Evolutionary conservation across 2,888 invertebrate species (phyloP).

Genomic region (Ichneumoninae sp.): DNA sequence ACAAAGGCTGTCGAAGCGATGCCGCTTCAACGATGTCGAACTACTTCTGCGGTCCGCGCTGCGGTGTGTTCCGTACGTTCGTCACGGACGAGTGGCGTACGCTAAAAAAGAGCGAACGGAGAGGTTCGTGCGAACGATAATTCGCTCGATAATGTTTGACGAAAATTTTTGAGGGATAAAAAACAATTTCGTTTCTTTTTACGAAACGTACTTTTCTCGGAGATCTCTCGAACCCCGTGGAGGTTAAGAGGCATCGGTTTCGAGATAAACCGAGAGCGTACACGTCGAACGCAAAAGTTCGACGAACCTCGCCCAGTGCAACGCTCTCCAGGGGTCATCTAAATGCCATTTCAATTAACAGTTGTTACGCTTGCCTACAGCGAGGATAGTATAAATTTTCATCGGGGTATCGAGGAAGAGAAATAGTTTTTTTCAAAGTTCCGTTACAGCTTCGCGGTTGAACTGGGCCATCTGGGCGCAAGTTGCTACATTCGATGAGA

Average conservation of each 20-base stretch:
- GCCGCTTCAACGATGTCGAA: slow-evolving; percentile 33
- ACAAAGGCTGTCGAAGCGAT: slow-evolving; percentile 55
- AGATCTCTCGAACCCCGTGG: neutral
- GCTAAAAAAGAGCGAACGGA: neutral
- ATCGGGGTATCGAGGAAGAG: no score
- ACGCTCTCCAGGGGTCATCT: neutral
- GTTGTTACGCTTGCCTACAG: neutral
- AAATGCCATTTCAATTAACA: slow-evolving; percentile 18
- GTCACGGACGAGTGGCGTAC: neutral
- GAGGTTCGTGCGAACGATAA: neutral
- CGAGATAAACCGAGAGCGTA: neutral
- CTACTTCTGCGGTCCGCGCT: slow-evolving; percentile 6
- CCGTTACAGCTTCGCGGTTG: neutral
- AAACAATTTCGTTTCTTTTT: neutral
- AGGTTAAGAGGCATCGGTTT: slow-evolving; percentile 6
- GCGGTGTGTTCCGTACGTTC: neutral
- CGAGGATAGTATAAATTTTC: no score
- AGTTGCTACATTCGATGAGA: neutral
- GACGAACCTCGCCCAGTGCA: slow-evolving; percentile 19
- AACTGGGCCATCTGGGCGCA: slow-evolving; percentile 9
- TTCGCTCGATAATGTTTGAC: neutral
- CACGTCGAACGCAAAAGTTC: neutral
- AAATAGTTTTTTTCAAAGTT: slow-evolving; percentile 9
- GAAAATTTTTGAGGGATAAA: neutral
- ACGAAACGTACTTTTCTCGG: slow-evolving; percentile 4